A percentile compares a stretch with the other conserved stretches of the same genome.
Conservation (phyloP, 2,797 vertebrate species). For the Buphagus erythrorhynchus region DNA sequence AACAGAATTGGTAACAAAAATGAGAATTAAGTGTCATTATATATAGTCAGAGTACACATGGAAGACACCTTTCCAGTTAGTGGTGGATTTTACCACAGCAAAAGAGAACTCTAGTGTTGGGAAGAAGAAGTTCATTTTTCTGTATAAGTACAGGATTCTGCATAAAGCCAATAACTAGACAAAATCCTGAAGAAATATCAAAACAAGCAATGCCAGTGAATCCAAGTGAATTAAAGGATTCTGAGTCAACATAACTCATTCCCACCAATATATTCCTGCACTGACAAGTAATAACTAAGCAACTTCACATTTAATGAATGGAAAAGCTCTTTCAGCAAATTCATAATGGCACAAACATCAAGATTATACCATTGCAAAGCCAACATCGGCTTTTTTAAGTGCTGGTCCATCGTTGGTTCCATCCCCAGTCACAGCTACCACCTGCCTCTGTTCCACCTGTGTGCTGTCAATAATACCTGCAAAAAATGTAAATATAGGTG, state of each 20-base stretch:
- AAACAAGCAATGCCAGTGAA: neutral
- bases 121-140: neutral
- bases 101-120: neutral
- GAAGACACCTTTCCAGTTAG: neutral
- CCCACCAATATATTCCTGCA: neutral
- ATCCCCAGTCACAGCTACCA: constrained; percentile 97
- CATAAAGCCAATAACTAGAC: neutral
- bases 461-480: constrained; percentile 98
- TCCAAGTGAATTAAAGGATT: neutral
- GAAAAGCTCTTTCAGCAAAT: neutral
- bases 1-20: neutral
- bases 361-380: constrained; percentile 94
- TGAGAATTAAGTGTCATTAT: neutral
- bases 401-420: constrained; percentile 98
- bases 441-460: constrained; percentile 91
- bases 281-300: neutral
- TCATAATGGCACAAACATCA: neutral
- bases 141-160: neutral
- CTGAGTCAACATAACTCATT: neutral
- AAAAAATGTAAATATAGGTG: neutral
- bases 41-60: neutral
- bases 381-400: constrained; percentile 97
- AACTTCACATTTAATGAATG: neutral
- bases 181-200: neutral
- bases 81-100: neutral